These are phyloP conservation scores for Tipula confusa DNA, from an alignment of 2,888 invertebrate species.

Conservation along the genomic window DNA sequence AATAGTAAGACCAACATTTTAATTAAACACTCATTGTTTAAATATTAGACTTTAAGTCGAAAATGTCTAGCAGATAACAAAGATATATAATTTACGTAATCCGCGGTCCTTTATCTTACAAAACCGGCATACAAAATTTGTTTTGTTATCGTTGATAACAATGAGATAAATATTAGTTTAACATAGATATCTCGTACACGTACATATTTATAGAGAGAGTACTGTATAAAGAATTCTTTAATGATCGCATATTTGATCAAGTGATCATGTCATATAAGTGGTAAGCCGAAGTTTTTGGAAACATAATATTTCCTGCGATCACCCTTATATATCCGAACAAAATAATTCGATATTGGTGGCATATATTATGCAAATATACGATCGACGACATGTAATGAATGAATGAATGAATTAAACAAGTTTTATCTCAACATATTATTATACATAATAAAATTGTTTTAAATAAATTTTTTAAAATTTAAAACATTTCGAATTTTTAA, in stretches of 20 bases:
- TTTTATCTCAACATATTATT: background rate
- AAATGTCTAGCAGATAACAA: background rate
- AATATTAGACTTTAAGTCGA: background rate
- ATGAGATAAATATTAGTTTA: background rate
- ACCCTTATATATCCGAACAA: background rate
- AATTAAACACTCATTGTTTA: background rate
- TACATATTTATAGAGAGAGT: background rate
- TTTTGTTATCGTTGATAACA: constrained; percentile 4
- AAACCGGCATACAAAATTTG: background rate
- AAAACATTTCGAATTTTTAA: constrained; percentile 15
- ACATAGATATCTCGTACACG: background rate
- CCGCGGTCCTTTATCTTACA: background rate
- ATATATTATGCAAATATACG: background rate
- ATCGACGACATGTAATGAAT: background rate
- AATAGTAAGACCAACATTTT: background rate
- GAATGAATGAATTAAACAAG: background rate
- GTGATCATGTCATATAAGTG: background rate
- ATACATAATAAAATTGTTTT: background rate
- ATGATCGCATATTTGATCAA: background rate
- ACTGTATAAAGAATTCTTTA: background rate
- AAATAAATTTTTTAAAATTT: background rate
- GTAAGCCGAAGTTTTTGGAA: background rate
- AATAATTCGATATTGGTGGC: background rate
- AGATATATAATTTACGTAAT: background rate
- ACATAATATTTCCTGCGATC: background rate